Evolutionary conservation across 2,888 invertebrate genomes (phyloP).

Genomic region (Agrotis segetum): DNA sequence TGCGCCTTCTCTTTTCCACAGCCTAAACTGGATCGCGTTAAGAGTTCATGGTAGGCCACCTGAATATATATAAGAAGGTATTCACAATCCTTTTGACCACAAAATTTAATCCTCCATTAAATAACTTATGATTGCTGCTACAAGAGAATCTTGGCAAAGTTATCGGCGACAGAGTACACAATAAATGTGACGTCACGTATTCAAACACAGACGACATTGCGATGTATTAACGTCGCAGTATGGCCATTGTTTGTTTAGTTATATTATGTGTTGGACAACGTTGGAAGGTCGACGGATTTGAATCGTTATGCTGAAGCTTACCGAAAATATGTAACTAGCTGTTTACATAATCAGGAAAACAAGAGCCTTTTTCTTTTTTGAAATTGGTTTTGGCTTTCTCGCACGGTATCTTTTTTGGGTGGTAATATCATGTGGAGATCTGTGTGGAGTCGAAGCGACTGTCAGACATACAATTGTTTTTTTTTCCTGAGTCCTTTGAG

Average conservation of each 20-base stretch:
- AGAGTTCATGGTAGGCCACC: no score
- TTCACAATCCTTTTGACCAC: background rate
- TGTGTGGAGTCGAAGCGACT: no score
- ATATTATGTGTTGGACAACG: constrained; percentile 25
- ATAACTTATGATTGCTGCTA: background rate
- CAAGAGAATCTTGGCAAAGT: constrained; percentile 33
- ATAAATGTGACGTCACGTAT: constrained; percentile 39
- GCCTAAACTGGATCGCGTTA: no score
- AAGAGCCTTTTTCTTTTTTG: background rate
- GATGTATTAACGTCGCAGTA: constrained; percentile 35
- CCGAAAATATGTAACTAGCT: constrained; percentile 13
- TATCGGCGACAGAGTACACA: constrained; percentile 34
- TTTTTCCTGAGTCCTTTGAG: no score
- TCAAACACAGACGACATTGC: constrained; percentile 55
- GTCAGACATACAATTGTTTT: no score
- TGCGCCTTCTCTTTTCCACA: no score
- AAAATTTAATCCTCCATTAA: background rate
- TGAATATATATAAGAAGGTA: no score
- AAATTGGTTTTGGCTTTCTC: no score
- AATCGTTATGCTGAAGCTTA: constrained; percentile 36
- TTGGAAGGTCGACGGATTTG: constrained; percentile 41
- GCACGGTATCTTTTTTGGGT: no score
- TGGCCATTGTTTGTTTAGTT: constrained; percentile 41
- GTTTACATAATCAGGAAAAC: background rate
- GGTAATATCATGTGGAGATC: no score